These are phyloP conservation scores for Ophonus ardosiacus DNA, from an alignment of 2,888 invertebrate species.

Conservation along the genomic window DNA sequence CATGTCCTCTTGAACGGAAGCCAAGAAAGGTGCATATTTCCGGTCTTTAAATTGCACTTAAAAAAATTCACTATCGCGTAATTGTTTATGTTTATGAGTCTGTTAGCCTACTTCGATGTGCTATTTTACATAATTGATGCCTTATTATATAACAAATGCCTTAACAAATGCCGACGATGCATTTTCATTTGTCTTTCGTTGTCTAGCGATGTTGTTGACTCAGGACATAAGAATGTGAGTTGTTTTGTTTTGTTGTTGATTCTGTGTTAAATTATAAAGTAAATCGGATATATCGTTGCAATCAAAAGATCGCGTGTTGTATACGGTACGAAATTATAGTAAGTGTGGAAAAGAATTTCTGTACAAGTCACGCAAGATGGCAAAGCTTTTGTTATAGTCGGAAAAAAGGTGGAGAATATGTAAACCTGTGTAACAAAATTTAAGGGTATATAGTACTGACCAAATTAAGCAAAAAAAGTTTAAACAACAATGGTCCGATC, in stretches of 20 bases:
- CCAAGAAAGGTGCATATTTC: conserved; percentile 20
- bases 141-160: background rate
- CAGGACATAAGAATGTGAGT: background rate
- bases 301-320: conserved; percentile 20
- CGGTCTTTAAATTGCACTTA: background rate
- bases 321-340: conserved; percentile 25
- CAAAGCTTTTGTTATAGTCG: background rate
- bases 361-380: conserved; percentile 13
- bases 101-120: conserved; percentile 6
- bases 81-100: conserved; percentile 1
- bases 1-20: background rate
- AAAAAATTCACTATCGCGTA: background rate
- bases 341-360: conserved; percentile 47
- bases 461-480: no score
- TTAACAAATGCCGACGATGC: background rate
- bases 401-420: conserved; percentile 24
- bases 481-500: no score
- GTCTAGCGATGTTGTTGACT: conserved; percentile 8
- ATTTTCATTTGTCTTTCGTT: background rate
- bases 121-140: conserved; percentile 16
- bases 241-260: conserved; percentile 7
- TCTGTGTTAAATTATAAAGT: conserved; percentile 2
- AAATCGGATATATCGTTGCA: conserved; percentile 17
- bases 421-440: no score
- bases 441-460: no score